phyloP scores from a whole-genome alignment of 1,140 invertebrate species.

The Drosophila baimaii region DNA sequence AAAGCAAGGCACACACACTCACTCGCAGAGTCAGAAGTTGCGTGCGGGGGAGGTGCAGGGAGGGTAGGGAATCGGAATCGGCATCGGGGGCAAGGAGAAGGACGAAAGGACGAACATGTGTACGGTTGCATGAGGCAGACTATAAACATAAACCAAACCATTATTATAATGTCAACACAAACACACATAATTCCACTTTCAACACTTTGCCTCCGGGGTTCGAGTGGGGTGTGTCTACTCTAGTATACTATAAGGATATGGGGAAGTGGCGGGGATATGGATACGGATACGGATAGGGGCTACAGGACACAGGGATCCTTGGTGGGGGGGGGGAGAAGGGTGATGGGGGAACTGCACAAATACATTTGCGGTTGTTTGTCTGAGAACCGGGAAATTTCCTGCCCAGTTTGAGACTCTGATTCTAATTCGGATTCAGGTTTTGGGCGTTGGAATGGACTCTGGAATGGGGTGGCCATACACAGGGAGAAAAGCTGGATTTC shows the following conservation, averaged over 20 bases:
- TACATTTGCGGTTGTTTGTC: constrained; percentile 71
- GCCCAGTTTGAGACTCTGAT: constrained; percentile 26
- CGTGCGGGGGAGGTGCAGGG: constrained; percentile 10
- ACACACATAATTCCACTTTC: constrained; percentile 76
- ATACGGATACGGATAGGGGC: constrained; percentile 14
- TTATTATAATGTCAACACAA: constrained; percentile 78
- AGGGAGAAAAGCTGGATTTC: too few species aligned
- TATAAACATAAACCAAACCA: constrained; percentile 77
- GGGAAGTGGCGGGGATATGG: constrained; percentile 3
- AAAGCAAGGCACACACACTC: constrained; percentile 55
- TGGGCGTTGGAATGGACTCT: background rate
- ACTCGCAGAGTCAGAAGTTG: constrained; percentile 30
- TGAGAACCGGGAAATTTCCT: constrained; percentile 25
- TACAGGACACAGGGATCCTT: constrained; percentile 21
- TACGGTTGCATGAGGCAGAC: constrained; percentile 61
- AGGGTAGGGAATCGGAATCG: too few species aligned
- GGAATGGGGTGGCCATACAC: constrained; percentile 1
- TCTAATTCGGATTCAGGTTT: constrained; percentile 24
- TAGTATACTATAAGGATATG: background rate
- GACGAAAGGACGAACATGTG: constrained; percentile 47
- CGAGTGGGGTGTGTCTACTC: constrained; percentile 12
- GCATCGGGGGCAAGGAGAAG: background rate
- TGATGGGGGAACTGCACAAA: constrained; percentile 49
- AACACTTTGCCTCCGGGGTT: constrained; percentile 57
- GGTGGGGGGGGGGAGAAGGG: too few species aligned